Percentiles rank a stretch among this genome's conserved stretches.
phyloP scores from a whole-genome alignment of 2,797 vertebrate species.

The Australoheros facetus region DNA sequence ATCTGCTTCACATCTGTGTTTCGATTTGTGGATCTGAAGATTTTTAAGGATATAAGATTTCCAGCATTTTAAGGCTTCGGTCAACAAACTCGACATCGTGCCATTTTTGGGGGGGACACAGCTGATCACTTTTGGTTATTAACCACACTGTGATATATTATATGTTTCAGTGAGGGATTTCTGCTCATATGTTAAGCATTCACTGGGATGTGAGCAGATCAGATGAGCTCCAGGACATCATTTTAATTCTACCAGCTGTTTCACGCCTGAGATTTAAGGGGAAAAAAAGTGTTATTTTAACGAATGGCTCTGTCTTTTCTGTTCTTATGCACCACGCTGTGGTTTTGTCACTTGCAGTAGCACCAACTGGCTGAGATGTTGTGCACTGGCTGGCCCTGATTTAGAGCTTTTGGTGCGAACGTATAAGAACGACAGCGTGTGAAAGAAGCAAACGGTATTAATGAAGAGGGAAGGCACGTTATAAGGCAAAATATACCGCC shows the following conservation, averaged over 20 bases:
- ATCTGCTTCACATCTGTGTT: neutral
- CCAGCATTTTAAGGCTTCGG: slow-evolving; percentile 4
- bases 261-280: neutral
- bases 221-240: neutral
- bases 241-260: slow-evolving; percentile 10
- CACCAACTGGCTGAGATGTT: neutral
- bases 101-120: neutral
- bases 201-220: neutral
- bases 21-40: neutral
- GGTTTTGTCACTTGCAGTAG: neutral
- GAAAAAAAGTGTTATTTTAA: neutral
- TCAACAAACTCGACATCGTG: neutral
- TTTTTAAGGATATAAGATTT: neutral
- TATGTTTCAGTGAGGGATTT: neutral
- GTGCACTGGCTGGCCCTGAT: neutral
- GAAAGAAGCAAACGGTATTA: slow-evolving; percentile 11
- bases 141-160: neutral
- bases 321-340: neutral
- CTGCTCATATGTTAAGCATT: neutral
- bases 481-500: neutral
- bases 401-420: neutral
- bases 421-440: neutral
- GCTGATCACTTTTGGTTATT: too few relatives aligned
- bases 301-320: neutral
- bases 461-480: neutral